Base-by-base conservation (phyloP, 2,888 invertebrate genomes). In the Ornithoptera priamus region DNA sequence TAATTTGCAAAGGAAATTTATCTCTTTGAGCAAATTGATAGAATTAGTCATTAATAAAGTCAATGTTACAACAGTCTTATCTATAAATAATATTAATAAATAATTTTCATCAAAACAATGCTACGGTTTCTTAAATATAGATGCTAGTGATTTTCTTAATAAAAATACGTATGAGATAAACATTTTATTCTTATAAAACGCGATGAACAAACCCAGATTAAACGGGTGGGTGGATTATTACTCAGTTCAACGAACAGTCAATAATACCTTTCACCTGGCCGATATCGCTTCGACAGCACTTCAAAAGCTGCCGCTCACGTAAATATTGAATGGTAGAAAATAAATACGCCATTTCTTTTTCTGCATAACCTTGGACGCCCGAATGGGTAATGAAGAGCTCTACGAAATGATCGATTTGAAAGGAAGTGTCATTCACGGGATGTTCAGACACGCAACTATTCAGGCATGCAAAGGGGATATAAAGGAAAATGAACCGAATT, bases 181-280 rank as follows among this genome's bases (percentile, higher is more conserved):
- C 42, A 61, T 64, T 17, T 5, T 36, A 50, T 50, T 50, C 50
- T 50, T 50, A 17, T 50, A 18, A 50, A 50, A 50, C 18, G 17
- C 18, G 50, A 50, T 50, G 50, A 50, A 15, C 50, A 17, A 50
- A 57, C 18, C 18, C n/a, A 20, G 57, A 57, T 57, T 57, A 57
- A 57, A 57, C 57, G n/a, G 15, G 57, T 18, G 57, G 20, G 50
- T 50, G 20, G 57, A 57, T 57, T 57, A 57, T 57, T 57, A 57
- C 24, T 59, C 24, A 15, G 30, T 76, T 75, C 76, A 76, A 66
- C 71, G 79, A 77, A 76, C 80, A 79, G 77, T 77, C 39, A 72
- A 74, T 71, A 79, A 80, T 79, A 78, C 79, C 76, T 81, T 83
- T 78, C 79, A 75, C 73, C 74, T 78, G 77, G 73, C 68, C 70